Conservation (phyloP, 2,797 vertebrate species). For the Platyrinchus mystaceus region DNA sequence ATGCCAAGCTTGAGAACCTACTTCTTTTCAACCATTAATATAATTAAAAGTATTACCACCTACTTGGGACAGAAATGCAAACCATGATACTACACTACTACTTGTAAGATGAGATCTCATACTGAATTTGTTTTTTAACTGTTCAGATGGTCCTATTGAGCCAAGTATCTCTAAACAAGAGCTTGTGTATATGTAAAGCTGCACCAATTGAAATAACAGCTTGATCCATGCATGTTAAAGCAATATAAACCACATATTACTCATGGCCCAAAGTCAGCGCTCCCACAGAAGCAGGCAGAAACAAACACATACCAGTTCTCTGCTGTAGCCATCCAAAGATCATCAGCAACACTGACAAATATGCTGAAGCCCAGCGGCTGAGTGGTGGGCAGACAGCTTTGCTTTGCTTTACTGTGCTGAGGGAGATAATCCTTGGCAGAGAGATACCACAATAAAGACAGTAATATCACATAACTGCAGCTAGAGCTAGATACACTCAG, state of each 20-base stretch:
- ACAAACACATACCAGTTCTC: neutral
- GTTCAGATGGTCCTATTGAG: neutral
- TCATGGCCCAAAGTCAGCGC: neutral
- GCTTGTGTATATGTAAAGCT: neutral
- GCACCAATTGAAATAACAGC: neutral
- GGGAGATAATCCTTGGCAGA: neutral
- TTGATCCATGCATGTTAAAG: neutral
- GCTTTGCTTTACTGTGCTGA: neutral
- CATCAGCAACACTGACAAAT: accelerated
- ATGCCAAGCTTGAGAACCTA: neutral
- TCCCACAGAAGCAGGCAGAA: neutral
- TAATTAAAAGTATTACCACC: neutral
- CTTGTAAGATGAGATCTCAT: neutral
- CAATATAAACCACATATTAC: neutral
- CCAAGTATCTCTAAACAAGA: neutral
- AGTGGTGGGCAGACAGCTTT: neutral
- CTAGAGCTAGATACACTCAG: accelerated
- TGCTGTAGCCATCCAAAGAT: neutral
- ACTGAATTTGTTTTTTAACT: neutral
- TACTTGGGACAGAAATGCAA: neutral
- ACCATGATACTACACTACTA: neutral
- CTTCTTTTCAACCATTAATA: neutral
- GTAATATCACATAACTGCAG: neutral
- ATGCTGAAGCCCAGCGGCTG: neutral
- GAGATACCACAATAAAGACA: neutral